Conservation (phyloP, 1,140 invertebrate species). For the Watersipora subatra region DNA sequence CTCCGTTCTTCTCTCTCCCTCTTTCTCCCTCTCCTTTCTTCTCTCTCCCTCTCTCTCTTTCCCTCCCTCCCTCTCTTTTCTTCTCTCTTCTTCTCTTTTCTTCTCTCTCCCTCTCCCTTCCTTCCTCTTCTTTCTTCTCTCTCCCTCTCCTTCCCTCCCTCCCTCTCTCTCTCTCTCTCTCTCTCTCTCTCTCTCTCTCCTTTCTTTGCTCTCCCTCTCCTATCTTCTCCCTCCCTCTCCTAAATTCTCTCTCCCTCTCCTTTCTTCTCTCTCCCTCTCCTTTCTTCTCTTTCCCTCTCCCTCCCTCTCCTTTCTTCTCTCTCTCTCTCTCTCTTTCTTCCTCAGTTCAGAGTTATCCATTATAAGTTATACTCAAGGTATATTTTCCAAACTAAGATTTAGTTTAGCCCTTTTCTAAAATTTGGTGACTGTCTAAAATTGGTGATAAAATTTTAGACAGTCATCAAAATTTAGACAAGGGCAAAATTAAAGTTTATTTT, state of each 20-base stretch:
- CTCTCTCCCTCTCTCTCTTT: not conserved
- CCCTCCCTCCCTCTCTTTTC: not conserved
- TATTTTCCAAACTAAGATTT: too few relatives aligned
- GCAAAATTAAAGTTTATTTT: too few relatives aligned
- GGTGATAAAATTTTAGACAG: too few relatives aligned
- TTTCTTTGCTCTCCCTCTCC: not conserved
- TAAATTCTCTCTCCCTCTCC: not conserved
- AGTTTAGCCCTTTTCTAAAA: too few relatives aligned
- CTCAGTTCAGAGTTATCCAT: too few relatives aligned
- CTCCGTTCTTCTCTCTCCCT: too few relatives aligned
- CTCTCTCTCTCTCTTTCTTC: not conserved
- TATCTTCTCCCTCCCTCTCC: not conserved
- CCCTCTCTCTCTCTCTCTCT: not conserved
- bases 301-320: not conserved
- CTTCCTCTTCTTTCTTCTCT: not conserved
- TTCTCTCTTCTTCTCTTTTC: not conserved
- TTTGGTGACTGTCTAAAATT: too few relatives aligned
- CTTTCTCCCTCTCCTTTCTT: not conserved
- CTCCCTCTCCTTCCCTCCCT: not conserved
- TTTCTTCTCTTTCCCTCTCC: not conserved
- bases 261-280: not conserved
- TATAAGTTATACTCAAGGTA: too few relatives aligned
- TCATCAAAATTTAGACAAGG: too few relatives aligned
- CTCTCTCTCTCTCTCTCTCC: not conserved
- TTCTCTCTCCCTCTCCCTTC: not conserved